Percentiles rank a stretch among this genome's conserved stretches.
These are phyloP conservation scores for Conchocele bisecta DNA, from an alignment of 2,888 invertebrate species.

Conservation along the genomic window DNA sequence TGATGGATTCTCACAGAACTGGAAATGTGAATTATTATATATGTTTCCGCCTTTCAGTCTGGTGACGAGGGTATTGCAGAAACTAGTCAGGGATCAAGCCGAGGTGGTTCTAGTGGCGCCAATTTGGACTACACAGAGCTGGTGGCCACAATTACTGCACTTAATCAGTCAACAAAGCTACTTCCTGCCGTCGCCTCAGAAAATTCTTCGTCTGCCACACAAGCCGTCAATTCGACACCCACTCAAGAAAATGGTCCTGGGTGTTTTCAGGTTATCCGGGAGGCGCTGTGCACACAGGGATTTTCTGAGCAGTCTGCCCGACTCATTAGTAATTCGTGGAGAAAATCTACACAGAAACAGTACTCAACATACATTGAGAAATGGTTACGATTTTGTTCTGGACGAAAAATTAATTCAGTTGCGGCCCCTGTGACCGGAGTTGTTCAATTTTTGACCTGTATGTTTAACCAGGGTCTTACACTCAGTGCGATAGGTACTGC, in stretches of 20 bases:
- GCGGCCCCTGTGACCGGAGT: too few species aligned
- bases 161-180: neutral
- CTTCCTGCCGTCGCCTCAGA: neutral
- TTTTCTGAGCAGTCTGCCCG: constrained; percentile 17
- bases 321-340: constrained; percentile 49
- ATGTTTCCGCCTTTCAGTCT: constrained; percentile 32
- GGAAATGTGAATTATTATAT: constrained; percentile 8
- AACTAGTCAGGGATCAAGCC: constrained; percentile 10
- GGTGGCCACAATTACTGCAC: constrained; percentile 8
- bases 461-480: too few species aligned
- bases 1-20: constrained; percentile 20
- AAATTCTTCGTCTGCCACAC: neutral
- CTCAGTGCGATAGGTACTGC: too few species aligned
- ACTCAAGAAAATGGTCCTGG: constrained; percentile 21
- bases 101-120: constrained; percentile 19
- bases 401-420: too few species aligned
- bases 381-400: constrained; percentile 48
- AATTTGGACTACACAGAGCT: constrained; percentile 22
- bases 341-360: constrained; percentile 33
- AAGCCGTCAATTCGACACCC: neutral
- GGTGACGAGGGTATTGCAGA: constrained; percentile 4
- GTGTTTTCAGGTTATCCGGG: constrained; percentile 16
- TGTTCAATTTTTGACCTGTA: too few species aligned
- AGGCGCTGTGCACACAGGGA: neutral
- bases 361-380: constrained; percentile 29